phyloP scores from a whole-genome alignment of 1,140 invertebrate species.

The Episyrphus balteatus region DNA sequence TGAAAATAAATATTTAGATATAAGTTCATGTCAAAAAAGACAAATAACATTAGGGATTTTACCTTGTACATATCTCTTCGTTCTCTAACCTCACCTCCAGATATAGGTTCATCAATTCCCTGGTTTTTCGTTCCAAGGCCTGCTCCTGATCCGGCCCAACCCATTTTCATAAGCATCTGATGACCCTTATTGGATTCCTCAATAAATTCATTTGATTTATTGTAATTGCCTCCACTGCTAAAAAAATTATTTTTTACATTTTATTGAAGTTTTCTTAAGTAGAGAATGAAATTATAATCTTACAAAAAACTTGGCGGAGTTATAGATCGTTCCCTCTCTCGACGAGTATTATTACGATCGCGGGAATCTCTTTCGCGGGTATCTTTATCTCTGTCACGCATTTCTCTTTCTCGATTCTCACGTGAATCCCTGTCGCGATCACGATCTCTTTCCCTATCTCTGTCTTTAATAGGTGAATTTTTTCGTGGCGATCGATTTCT shows the following conservation, averaged over 20 bases:
- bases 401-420: conserved; percentile 8
- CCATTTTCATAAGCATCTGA: conserved; percentile 92
- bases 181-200: conserved; percentile 90
- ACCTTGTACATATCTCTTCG: conserved; percentile 83
- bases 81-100: conserved; percentile 84
- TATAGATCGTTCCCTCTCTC: conserved; percentile 48
- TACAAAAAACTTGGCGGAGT: conserved; percentile 72
- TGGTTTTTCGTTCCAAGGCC: conserved; percentile 87
- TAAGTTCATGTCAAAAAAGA: background rate
- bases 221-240: conserved; percentile 33
- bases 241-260: background rate
- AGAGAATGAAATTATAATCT: conserved; percentile 25
- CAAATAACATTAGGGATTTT: too few relatives aligned
- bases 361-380: background rate
- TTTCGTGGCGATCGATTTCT: conserved; percentile 26
- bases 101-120: conserved; percentile 89
- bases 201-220: conserved; percentile 47
- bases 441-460: conserved; percentile 12
- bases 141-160: conserved; percentile 71
- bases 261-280: background rate
- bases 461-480: conserved; percentile 28
- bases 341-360: conserved; percentile 17
- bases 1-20: conserved; percentile 10
- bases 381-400: background rate
- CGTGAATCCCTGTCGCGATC: conserved; percentile 19